phyloP scores from a whole-genome alignment of 2,113 vertebrate species.

The Pedionomus torquatus region DNA sequence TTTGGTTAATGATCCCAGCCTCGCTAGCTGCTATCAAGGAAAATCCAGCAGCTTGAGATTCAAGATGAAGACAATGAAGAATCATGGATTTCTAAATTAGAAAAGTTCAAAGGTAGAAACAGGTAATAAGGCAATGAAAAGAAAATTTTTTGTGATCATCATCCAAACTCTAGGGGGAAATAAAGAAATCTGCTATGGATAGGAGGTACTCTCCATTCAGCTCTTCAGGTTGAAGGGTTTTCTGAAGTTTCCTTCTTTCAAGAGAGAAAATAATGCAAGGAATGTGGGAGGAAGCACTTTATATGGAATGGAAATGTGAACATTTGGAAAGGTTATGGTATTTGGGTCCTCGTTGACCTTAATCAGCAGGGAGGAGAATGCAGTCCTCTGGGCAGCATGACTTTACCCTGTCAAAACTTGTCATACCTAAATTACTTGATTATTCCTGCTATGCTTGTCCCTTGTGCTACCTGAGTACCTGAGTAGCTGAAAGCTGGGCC shows the following conservation, averaged over 20 bases:
- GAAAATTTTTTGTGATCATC: conserved; percentile 50
- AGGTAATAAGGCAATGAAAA: conserved; percentile 30
- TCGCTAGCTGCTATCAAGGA: neutral
- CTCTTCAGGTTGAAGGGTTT: neutral
- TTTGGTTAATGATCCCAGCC: conserved; percentile 47
- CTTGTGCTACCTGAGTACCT: neutral
- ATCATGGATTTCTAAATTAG: conserved; percentile 29
- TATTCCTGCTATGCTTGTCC: neutral
- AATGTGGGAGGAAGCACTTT: neutral
- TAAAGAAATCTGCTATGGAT: neutral
- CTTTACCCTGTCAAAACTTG: neutral
- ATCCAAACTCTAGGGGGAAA: conserved; percentile 28
- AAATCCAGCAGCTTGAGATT: conserved; percentile 6
- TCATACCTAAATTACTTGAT: neutral
- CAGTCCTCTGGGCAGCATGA: neutral
- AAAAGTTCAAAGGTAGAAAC: conserved; percentile 35
- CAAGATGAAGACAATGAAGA: neutral
- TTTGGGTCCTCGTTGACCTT: neutral
- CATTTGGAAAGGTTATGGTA: neutral
- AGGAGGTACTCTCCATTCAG: neutral
- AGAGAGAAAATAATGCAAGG: neutral
- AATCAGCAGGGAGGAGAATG: neutral
- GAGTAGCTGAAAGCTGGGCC: neutral
- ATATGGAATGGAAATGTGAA: neutral
- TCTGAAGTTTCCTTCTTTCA: neutral